Base-by-base conservation (phyloP, 35 echinoderm and acorn worm species). In the Strongylocentrotus purpuratus region DNA sequence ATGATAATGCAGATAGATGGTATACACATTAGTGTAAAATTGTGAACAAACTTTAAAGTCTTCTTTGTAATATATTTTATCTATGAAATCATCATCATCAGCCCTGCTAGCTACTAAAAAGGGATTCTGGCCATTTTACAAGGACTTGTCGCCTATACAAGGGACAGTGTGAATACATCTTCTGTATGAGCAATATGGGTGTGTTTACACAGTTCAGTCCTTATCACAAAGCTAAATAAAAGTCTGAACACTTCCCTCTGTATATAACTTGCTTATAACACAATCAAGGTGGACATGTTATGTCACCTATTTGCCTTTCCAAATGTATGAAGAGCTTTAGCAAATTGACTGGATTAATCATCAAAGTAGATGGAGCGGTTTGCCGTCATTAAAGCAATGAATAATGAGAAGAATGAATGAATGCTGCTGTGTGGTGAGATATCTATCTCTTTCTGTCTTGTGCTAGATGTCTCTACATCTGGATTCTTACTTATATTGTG, bases 341-440 rank as follows among this genome's bases (percentile, higher is more conserved):
- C 65, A 78, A 78, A 78, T 78, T 78, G 65, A 78, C 65, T 78
- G 25, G 65, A 78, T 78, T 78, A 78, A 78, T 78, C 65, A 78
- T 78, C 65, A 78, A 78, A 78, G 65, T 28, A 78, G 65, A 78
- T 78, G 65, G 65, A 7, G 20, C 20, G 20, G 65, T 78, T 78
- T 78, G 65, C 65, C 22, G 65, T 22, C 28, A 8, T 7, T 78
- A 78, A 28, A 78, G 20, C 65, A 28, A 78, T 78, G 20, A 59
- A 59, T 59, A 59, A 59, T 28, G 22, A 78, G 25, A 28, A 28
- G 65, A 78, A 78, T 28, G 65, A 78, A 78, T 78, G 61, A 71
- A 71, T 25, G 65, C 65, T 78, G 65, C 65, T 78, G 65, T 78
- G 65, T 78, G 65, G 65, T 78, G 20, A 78, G 18, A 78, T 28